A percentile compares a stretch with the other conserved stretches of the same genome.
phyloP scores from a whole-genome alignment of 2,113 vertebrate species.

The Suricata suricatta region DNA sequence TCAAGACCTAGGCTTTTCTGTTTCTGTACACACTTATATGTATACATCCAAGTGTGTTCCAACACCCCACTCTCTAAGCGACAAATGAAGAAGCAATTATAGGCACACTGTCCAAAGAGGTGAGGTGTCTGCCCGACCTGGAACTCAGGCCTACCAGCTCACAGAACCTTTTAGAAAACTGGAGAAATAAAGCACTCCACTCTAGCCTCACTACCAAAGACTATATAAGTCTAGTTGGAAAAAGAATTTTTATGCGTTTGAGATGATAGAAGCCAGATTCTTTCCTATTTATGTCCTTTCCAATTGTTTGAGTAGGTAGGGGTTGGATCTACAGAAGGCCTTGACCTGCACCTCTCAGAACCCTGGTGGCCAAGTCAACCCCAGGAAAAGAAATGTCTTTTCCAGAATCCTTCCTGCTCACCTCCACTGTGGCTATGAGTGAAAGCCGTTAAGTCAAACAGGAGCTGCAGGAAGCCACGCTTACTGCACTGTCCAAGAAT shows the following conservation, averaged over 20 bases:
- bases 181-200: neutral
- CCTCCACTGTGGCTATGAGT: neutral
- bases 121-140: neutral
- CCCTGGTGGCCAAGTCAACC: neutral
- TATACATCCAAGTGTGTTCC: neutral
- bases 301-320: neutral
- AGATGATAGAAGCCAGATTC: slow-evolving; percentile 17
- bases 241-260: neutral
- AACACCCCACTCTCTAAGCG: neutral
- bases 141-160: neutral
- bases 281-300: slow-evolving; percentile 21
- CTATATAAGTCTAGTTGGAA: neutral
- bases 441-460: neutral
- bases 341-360: neutral
- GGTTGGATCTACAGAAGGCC: neutral
- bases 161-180: neutral
- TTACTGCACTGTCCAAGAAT: slow-evolving; percentile 10
- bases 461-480: slow-evolving; percentile 36
- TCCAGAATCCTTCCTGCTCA: neutral
- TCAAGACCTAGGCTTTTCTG: neutral
- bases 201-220: neutral
- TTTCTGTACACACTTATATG: neutral
- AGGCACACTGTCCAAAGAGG: neutral
- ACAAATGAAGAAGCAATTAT: neutral
- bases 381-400: neutral